Evolutionary conservation across 2,113 vertebrate species (phyloP), one percentile per base, ranked within the genome.

Genomic region (Brienomyrus longianalis): DNA sequence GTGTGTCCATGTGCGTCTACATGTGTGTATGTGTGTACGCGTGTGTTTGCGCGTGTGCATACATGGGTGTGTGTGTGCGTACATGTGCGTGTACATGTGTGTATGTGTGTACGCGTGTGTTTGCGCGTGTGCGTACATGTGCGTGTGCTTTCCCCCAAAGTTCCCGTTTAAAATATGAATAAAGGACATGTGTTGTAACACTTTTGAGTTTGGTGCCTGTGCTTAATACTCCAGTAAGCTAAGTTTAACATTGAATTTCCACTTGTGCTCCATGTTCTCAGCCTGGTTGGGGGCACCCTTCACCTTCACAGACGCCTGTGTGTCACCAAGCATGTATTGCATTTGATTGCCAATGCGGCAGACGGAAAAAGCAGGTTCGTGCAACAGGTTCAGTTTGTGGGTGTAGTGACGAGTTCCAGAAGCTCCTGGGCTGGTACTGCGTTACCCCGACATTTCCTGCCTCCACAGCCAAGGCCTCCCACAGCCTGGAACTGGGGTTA

Each of bases 341-440:
- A 92, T 94, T 93, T 95, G 93, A 94, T 94, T 94, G 92, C 93
- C 91, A 92, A 91, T 92, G 93, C 94, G 93, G 92, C 91, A 88
- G 93, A 94, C 94, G 93, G 93, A 93, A 83, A 94, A 93, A 95
- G 92, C 93, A 94, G 94, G 93, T 93, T 91, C 62, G 91, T 90
- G 93, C 91, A 93, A 92, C 89, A 87, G 93, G 93, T 94, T 95
- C 93, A 94, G 92, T 92, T 94, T 94, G 93, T 87, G 90, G 92
- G 94, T 94, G 83, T 91, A 93, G 92, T 95, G 95, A 96, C 93
- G 91, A 94, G 94, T 95, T 94, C 95, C 95, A 96, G 95, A 95
- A 95, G 94, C 94, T 93, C 86, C 90, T 59, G 88, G 88, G 90
- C 92, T 90, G 91, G 93, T 94, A 92, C 54, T 62, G 54, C 31